Conservation (phyloP, 2,113 vertebrate species). For the Mobula birostris region DNA sequence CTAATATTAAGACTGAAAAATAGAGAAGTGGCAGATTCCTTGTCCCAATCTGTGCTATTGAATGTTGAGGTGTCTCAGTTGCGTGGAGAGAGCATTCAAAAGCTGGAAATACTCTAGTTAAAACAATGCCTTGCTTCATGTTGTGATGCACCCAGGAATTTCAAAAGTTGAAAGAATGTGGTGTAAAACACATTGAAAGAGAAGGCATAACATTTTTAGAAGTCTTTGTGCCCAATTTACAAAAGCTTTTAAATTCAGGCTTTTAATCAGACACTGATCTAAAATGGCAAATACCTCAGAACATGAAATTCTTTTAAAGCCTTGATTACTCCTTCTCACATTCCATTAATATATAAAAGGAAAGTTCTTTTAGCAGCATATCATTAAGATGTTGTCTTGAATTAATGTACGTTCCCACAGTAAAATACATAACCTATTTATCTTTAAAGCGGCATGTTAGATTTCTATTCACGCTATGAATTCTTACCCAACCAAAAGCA, state of each 20-base stretch:
- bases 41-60: not conserved
- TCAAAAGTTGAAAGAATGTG: not conserved
- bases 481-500: not conserved
- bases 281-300: not conserved
- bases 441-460: not conserved
- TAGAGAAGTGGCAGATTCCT: not conserved
- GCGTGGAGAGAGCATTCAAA: not conserved
- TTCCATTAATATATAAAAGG: not conserved
- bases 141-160: not conserved
- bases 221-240: not conserved
- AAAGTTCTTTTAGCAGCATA: not conserved
- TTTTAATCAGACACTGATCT: not conserved
- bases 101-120: not conserved
- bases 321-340: not conserved
- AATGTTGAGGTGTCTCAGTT: not conserved
- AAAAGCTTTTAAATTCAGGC: not conserved
- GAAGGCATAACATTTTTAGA: not conserved
- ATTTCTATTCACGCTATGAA: not conserved
- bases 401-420: not conserved
- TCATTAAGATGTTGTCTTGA: not conserved
- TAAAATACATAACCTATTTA: not conserved
- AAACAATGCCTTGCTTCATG: not conserved
- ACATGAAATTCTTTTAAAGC: not conserved
- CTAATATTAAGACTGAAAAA: slow-evolving; percentile 10
- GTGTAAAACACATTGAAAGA: not conserved